phyloP scores from a whole-genome alignment of 2,113 vertebrate genomes.

The Tretioscincus oriximinensis region DNA sequence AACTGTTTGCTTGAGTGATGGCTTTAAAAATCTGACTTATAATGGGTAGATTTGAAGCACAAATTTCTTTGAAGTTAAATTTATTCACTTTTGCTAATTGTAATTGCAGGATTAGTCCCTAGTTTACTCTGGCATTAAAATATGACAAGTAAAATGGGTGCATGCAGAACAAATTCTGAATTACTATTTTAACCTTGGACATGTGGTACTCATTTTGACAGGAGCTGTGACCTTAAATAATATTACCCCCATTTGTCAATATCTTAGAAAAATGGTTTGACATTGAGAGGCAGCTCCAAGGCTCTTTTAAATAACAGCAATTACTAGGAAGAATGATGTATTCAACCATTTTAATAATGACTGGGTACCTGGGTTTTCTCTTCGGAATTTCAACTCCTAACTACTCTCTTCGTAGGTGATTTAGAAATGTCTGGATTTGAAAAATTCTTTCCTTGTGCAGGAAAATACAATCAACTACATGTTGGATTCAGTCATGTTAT shows the following conservation, averaged over 20 bases:
- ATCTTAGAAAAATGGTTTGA: conserved; percentile 59
- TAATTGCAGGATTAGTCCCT: conserved; percentile 19
- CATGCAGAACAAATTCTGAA: conserved; percentile 54
- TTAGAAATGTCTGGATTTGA: conserved; percentile 52
- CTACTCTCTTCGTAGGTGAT: conserved; percentile 52
- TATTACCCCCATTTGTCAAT: conserved; percentile 68
- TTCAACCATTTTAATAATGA: conserved; percentile 60
- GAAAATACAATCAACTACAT: conserved; percentile 55
- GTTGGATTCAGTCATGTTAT: conserved; percentile 53
- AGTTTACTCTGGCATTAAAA: conserved; percentile 15
- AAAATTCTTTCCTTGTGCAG: conserved; percentile 58
- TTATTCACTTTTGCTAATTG: background rate
- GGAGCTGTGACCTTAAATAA: conserved; percentile 60
- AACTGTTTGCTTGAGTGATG: background rate
- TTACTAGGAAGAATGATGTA: conserved; percentile 54
- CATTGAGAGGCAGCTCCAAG: conserved; percentile 58
- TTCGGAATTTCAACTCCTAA: conserved; percentile 63
- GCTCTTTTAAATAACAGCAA: conserved; percentile 57
- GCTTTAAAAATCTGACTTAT: conserved; percentile 32
- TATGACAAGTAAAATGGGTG: conserved; percentile 28
- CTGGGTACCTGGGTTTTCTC: conserved; percentile 64
- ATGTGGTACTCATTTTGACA: conserved; percentile 66
- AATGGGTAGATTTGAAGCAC: background rate
- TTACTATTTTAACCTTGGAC: conserved; percentile 46
- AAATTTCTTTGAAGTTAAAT: conserved; percentile 11